phyloP scores from a whole-genome alignment of 1,140 invertebrate genomes.

The Drosophila sturtevanti region DNA sequence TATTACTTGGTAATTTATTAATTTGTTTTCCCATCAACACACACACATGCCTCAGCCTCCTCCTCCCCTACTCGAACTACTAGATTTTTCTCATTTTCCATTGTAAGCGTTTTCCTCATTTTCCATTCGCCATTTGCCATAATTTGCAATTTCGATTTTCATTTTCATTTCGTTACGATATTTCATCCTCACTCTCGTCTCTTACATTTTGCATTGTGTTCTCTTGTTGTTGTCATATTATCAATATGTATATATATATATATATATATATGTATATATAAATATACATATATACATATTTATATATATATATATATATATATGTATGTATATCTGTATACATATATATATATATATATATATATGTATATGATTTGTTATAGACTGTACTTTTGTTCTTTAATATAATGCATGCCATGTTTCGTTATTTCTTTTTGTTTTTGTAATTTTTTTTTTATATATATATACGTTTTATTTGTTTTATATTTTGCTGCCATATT shows the following conservation, averaged over 20 bases:
- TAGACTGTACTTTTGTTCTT: conserved; percentile 45
- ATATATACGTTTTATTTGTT: conserved; percentile 48
- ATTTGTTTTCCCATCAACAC: conserved; percentile 57
- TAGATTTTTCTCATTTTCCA: conserved; percentile 15
- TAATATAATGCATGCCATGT: conserved; percentile 72
- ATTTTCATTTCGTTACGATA: neutral
- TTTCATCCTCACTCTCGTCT: conserved; percentile 3
- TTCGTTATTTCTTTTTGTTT: conserved; percentile 30
- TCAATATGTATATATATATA: neutral
- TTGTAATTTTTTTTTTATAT: conserved; percentile 32
- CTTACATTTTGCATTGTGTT: neutral
- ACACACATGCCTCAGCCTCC: conserved; percentile 21
- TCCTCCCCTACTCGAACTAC: conserved; percentile 27
- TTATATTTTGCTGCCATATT: conserved; percentile 61
- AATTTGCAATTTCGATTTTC: conserved; percentile 22
- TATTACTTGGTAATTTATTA: conserved; percentile 81
- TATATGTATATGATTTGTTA: neutral
- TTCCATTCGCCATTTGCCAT: conserved; percentile 7
- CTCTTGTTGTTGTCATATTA: neutral
- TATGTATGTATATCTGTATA: no score
- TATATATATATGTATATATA: neutral
- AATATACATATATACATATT: neutral
- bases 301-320: neutral
- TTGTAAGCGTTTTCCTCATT: conserved; percentile 36
- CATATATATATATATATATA: neutral